phyloP scores from a whole-genome alignment of 1,140 invertebrate genomes.

The Eubasilissa regina region DNA sequence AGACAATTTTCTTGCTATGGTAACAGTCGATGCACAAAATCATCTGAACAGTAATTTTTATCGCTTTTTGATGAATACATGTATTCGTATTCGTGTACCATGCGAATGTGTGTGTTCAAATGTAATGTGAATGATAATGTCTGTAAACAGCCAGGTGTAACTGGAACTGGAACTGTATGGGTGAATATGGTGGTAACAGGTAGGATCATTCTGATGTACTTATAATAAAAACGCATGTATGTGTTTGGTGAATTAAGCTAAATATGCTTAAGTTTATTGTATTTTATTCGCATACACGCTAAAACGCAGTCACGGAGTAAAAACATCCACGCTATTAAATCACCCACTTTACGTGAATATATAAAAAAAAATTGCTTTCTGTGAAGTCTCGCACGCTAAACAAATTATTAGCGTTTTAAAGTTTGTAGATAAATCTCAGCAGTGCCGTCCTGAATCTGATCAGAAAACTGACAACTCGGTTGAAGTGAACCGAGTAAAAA shows the following conservation, averaged over 20 bases:
- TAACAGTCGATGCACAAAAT: neutral
- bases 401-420: neutral
- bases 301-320: neutral
- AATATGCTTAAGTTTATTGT: neutral
- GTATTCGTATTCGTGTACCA: no score
- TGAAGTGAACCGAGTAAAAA: neutral
- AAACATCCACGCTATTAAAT: neutral
- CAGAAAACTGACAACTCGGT: neutral
- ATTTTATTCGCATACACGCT: slow-evolving; percentile 3
- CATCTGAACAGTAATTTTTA: slow-evolving; percentile 10
- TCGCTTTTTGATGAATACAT: neutral
- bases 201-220: slow-evolving; percentile 8
- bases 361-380: neutral
- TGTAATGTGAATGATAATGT: slow-evolving; percentile 16
- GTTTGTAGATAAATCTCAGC: slow-evolving; percentile 32
- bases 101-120: slow-evolving; percentile 1
- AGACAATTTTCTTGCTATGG: neutral
- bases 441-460: neutral
- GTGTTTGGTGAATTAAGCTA: slow-evolving; percentile 36
- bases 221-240: slow-evolving; percentile 10
- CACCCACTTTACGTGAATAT: no score
- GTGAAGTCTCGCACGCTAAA: neutral
- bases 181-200: slow-evolving; percentile 16
- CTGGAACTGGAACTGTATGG: neutral
- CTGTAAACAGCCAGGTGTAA: slow-evolving; percentile 10